phyloP scores from a whole-genome alignment of 2,888 invertebrate species.

The Nemoura dubitans region DNA sequence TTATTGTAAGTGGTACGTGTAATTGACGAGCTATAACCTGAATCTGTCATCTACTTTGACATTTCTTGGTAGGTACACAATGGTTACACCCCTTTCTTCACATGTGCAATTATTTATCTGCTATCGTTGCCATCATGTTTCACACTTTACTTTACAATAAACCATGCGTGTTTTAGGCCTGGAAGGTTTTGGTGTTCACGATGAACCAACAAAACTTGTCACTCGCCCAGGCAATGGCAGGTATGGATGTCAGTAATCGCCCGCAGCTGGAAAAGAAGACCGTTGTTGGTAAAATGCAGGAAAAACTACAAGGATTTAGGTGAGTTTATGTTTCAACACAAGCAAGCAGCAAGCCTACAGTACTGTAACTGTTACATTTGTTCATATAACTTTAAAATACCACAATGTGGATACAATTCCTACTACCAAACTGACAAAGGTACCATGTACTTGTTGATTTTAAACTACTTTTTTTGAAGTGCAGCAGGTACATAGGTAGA shows the following conservation, averaged over 20 bases:
- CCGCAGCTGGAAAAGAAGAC: slow-evolving; percentile 64
- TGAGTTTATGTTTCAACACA: slow-evolving; percentile 57
- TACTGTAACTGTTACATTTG: too few relatives aligned
- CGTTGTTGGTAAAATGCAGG: slow-evolving; percentile 68
- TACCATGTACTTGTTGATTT: too few relatives aligned
- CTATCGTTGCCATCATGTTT: background rate
- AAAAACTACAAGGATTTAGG: slow-evolving; percentile 77
- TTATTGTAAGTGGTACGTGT: background rate
- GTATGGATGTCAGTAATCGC: slow-evolving; percentile 64
- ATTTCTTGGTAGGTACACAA: slow-evolving; percentile 23
- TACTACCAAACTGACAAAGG: too few relatives aligned
- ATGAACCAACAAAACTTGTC: slow-evolving; percentile 81
- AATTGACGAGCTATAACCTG: slow-evolving; percentile 18
- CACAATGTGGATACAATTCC: too few relatives aligned
- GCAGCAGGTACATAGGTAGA: too few relatives aligned
- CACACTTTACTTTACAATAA: background rate
- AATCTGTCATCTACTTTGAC: slow-evolving; percentile 27
- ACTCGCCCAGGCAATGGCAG: slow-evolving; percentile 76
- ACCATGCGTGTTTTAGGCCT: background rate
- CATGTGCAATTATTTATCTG: background rate
- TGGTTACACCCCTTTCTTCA: background rate
- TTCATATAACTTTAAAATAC: too few relatives aligned
- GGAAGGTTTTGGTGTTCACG: background rate
- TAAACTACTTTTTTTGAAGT: too few relatives aligned
- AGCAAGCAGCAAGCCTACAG: too few relatives aligned